Evolutionary conservation across 2,113 vertebrate genomes (phyloP).

Genomic region (Tetraodon nigroviridis): DNA sequence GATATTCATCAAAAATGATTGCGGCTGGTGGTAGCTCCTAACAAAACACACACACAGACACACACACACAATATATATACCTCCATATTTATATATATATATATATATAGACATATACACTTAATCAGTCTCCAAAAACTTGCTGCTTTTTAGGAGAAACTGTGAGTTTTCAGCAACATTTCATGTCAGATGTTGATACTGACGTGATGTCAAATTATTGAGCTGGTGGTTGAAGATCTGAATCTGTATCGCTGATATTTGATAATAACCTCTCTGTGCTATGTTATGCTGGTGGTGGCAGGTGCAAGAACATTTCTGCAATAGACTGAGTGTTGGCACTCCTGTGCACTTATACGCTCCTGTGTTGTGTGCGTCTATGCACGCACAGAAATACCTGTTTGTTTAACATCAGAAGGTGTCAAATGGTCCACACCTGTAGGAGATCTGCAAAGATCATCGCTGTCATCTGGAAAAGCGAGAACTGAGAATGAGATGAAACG

Average conservation of each 20-base stretch:
- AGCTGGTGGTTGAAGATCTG: too few relatives aligned
- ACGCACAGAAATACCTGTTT: conserved; percentile 1
- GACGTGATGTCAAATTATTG: too few relatives aligned
- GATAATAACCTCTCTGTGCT: too few relatives aligned
- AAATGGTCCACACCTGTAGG: conserved; percentile 52
- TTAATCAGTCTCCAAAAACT: too few relatives aligned
- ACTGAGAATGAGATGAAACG: conserved; percentile 58
- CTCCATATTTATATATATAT: conserved; percentile 25
- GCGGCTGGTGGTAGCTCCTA: conserved; percentile 49
- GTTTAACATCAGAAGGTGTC: conserved; percentile 34
- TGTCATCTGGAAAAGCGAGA: conserved; percentile 52
- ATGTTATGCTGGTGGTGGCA: too few relatives aligned
- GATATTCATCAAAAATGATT: conserved; percentile 71
- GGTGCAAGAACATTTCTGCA: too few relatives aligned
- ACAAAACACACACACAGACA: conserved; percentile 40
- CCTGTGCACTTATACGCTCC: too few relatives aligned
- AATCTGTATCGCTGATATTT: too few relatives aligned
- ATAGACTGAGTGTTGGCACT: too few relatives aligned
- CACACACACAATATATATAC: conserved; percentile 21
- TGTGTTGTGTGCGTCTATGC: neutral
- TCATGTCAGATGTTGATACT: too few relatives aligned
- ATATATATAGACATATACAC: conserved; percentile 40
- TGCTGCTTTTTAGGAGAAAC: too few relatives aligned
- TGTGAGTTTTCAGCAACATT: too few relatives aligned
- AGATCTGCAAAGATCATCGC: conserved; percentile 55